These are phyloP conservation scores for Peromyscus melanophrys DNA, from an alignment of 2,797 vertebrate genomes.

Conservation along the genomic window DNA sequence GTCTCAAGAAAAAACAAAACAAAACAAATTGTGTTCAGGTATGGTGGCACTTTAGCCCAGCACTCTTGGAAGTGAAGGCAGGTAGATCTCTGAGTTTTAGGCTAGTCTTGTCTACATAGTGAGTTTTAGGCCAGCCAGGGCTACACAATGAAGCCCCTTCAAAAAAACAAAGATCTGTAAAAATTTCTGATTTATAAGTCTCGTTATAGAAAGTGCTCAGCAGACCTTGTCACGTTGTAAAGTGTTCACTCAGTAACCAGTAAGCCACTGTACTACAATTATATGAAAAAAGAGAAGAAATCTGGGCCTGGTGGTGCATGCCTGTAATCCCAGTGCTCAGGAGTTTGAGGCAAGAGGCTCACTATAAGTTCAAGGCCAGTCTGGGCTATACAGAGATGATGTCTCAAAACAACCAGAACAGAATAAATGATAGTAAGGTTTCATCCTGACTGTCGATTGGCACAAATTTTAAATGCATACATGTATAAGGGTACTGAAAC, in stretches of 20 bases:
- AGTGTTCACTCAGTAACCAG: neutral
- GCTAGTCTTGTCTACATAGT: neutral
- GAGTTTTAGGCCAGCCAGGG: neutral
- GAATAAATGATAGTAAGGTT: neutral
- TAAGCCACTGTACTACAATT: neutral
- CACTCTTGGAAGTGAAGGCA: neutral
- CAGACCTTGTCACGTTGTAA: neutral
- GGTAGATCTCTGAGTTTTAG: neutral
- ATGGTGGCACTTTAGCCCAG: neutral
- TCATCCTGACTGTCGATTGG: neutral
- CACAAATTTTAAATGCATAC: neutral
- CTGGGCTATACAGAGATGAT: neutral
- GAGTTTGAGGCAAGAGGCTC: neutral
- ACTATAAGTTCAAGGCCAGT: neutral
- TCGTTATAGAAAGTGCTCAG: neutral
- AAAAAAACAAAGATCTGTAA: neutral
- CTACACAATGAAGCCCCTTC: neutral
- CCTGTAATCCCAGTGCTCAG: neutral
- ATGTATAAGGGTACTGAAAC: neutral
- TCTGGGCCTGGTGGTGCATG: neutral
- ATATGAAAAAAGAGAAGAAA: neutral
- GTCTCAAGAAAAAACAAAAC: neutral
- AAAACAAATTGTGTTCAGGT: neutral
- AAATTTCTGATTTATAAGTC: slow-evolving; percentile 2
- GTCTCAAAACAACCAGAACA: neutral